Evolutionary conservation across 2,888 invertebrate genomes (phyloP).

Genomic region (Drosophila ochracea): DNA sequence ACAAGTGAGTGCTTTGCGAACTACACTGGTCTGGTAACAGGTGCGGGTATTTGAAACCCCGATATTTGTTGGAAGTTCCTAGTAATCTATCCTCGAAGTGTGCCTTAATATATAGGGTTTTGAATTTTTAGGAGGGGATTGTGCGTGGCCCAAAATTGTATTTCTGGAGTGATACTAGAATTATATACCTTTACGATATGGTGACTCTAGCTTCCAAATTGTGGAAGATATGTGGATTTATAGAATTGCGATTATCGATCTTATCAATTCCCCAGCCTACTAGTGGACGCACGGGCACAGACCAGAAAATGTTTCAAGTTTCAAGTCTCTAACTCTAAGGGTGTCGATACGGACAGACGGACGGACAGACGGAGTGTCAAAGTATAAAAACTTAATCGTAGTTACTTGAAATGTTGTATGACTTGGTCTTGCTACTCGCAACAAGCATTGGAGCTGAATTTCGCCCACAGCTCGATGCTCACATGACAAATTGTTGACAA

Average conservation of each 20-base stretch:
- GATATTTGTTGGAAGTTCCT: not conserved
- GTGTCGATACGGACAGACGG: not conserved
- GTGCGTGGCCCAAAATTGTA: too few relatives aligned
- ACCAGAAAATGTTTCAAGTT: not conserved
- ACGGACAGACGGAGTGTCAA: not conserved
- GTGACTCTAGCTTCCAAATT: not conserved
- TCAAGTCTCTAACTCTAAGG: not conserved
- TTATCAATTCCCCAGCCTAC: not conserved
- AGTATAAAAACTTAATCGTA: not conserved
- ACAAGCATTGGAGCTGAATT: conserved; percentile 4
- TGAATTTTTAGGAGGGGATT: too few relatives aligned
- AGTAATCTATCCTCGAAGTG: not conserved
- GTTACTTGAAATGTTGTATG: not conserved
- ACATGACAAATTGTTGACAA: conserved; percentile 78
- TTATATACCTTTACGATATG: not conserved
- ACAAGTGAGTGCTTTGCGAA: too few relatives aligned
- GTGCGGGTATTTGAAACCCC: not conserved
- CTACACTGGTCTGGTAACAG: not conserved
- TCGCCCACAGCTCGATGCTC: conserved; percentile 28
- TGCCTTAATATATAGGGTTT: not conserved
- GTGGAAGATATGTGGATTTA: not conserved
- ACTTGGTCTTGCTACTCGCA: not conserved
- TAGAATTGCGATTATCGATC: not conserved
- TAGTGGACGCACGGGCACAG: not conserved
- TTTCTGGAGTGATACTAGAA: not conserved